A percentile compares a stretch with the other conserved stretches of the same genome.
These are phyloP conservation scores for Platyscapa corneri DNA, from an alignment of 1,140 invertebrate species.

Conservation along the genomic window DNA sequence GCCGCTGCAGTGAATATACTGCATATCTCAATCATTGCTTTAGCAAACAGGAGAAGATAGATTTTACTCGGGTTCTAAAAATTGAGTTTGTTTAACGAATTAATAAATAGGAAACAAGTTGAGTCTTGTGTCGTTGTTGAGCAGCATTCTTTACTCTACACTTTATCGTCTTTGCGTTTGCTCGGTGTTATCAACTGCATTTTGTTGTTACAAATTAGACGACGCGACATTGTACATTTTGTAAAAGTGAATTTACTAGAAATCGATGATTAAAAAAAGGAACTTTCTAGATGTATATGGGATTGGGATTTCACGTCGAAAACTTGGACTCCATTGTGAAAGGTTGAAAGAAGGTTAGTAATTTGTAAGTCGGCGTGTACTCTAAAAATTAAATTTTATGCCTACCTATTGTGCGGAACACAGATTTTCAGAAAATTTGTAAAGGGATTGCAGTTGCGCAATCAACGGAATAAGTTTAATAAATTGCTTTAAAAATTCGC, in stretches of 20 bases:
- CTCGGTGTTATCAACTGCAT: too few relatives aligned
- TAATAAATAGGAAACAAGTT: not conserved
- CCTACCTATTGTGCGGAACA: not conserved
- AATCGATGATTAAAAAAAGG: not conserved
- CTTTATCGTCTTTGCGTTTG: too few relatives aligned
- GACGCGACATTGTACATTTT: too few relatives aligned
- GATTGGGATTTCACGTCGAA: not conserved
- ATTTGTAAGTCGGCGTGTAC: not conserved
- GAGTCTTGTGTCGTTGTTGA: not conserved
- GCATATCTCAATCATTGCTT: not conserved
- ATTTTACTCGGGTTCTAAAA: not conserved
- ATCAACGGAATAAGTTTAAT: too few relatives aligned
- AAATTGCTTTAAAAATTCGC: too few relatives aligned
- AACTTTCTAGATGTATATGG: not conserved
- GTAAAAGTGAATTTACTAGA: too few relatives aligned
- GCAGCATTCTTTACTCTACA: too few relatives aligned
- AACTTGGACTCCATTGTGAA: not conserved
- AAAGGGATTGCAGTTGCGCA: not conserved
- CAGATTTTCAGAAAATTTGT: not conserved
- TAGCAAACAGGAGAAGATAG: not conserved
- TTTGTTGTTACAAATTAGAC: too few relatives aligned
- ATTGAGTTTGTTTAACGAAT: not conserved
- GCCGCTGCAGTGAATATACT: not conserved
- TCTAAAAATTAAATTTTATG: not conserved
- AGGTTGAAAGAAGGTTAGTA: not conserved